These are phyloP conservation scores for Lottia scabra DNA, from an alignment of 2,888 invertebrate species.

Conservation along the genomic window DNA sequence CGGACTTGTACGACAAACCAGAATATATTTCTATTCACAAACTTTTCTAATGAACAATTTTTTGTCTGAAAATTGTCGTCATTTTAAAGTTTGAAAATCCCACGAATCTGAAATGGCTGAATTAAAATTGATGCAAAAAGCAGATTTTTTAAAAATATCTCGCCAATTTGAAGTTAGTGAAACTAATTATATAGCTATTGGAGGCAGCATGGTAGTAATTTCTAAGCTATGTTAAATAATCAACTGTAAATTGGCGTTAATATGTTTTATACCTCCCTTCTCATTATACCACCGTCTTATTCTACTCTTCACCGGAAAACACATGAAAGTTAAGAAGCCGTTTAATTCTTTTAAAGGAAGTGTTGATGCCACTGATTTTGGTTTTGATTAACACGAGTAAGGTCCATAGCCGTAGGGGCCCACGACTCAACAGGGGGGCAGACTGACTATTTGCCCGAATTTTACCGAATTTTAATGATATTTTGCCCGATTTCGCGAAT, in stretches of 20 bases:
- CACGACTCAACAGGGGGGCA: too few species aligned
- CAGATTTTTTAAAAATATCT: background rate
- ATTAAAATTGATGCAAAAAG: background rate
- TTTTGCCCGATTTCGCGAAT: too few species aligned
- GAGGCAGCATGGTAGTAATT: background rate
- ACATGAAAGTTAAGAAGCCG: background rate
- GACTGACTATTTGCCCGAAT: too few species aligned
- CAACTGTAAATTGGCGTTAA: background rate
- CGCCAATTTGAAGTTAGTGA: background rate
- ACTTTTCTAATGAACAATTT: too few species aligned
- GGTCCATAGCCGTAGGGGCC: too few species aligned
- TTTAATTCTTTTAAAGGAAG: background rate
- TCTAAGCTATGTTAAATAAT: background rate
- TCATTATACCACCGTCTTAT: background rate
- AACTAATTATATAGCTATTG: background rate
- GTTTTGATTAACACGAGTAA: too few species aligned
- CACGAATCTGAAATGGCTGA: background rate
- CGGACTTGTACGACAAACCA: too few species aligned
- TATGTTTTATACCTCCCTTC: background rate
- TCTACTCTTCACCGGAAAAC: background rate
- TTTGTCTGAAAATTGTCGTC: too few species aligned
- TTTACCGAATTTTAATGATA: too few species aligned
- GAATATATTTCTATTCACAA: too few species aligned
- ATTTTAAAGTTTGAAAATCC: too few species aligned
- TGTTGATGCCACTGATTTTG: too few species aligned